Evolutionary conservation across 2,797 vertebrate species (phyloP), one percentile per base, ranked within the genome.

Genomic region (Fistularia commersonii): DNA sequence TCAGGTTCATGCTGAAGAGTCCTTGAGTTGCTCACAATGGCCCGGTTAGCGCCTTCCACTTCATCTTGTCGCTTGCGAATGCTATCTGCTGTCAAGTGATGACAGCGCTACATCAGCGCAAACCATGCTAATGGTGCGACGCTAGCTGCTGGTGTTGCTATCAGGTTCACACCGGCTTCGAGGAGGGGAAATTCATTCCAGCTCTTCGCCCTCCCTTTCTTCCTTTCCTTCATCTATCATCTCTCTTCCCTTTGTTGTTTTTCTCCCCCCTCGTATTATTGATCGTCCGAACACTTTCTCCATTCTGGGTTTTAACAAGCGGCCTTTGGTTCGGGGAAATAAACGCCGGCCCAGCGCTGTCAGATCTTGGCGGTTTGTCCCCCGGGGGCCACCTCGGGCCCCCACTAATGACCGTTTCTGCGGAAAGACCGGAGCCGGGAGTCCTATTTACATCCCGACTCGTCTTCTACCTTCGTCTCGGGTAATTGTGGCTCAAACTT

Each of bases 371-470:
- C 57, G 45, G 38, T 11, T 62, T 15, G 69, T 81, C 64, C 71
- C 76, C 53, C 2, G 58, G 58, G 74, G 69, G 48, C 48, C 59
- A 48, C 68, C 14, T 3, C 60, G 53, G 76, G 45, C 55, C 61
- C 51, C 72, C 67, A 11, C 58, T 83, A 83, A 85, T 82, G 79
- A 82, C 74, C 46, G n/a, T n/a, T n/a, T n/a, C n/a, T n/a, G n/a
- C n/a, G n/a, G n/a, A n/a, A 33, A 31, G 45, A 64, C 45, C 45
- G 32, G 57, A 55, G 55, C 32, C 7, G 5, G 1, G 6, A 32
- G 39, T 6, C 34, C 60, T 76, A 77, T 74, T 71, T 60, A 32
- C 62, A 63, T 45, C 52, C 68, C 15, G 14, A 51, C 39, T 41
- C n/a, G 6, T 41, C n/a, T 41, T 39, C n/a, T 39, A 39, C 39